phyloP scores from a whole-genome alignment of 2,888 invertebrate genomes.

The Subacronicta megacephala region DNA sequence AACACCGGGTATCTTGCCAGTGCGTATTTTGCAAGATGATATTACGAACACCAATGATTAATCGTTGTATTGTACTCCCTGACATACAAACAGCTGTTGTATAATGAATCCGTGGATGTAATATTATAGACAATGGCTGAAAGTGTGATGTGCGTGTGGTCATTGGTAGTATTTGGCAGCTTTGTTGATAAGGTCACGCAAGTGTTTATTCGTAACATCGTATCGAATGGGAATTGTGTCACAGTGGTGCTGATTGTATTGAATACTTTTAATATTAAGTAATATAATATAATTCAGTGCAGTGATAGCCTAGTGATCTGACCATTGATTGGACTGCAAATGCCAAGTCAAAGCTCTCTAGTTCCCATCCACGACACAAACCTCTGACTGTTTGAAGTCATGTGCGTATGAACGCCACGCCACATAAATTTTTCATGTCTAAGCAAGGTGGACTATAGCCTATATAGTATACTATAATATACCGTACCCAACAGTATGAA shows the following conservation, averaged over 20 bases:
- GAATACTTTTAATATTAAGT: too few relatives aligned
- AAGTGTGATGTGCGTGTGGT: slow-evolving; percentile 39
- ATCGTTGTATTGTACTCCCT: slow-evolving; percentile 64
- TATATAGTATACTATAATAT: too few relatives aligned
- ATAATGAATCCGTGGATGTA: slow-evolving; percentile 49
- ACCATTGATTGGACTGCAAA: too few relatives aligned
- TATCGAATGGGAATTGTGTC: neutral
- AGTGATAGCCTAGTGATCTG: too few relatives aligned
- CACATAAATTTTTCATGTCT: too few relatives aligned
- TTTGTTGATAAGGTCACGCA: slow-evolving; percentile 41
- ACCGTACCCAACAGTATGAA: too few relatives aligned
- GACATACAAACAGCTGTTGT: slow-evolving; percentile 56
- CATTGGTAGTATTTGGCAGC: slow-evolving; percentile 29
- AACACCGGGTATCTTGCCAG: slow-evolving; percentile 44
- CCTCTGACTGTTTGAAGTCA: too few relatives aligned
- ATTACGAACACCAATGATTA: slow-evolving; percentile 62
- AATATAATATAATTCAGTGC: too few relatives aligned
- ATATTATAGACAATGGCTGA: slow-evolving; percentile 49
- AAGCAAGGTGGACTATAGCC: too few relatives aligned
- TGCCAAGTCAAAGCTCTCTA: too few relatives aligned
- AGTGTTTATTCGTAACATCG: slow-evolving; percentile 7
- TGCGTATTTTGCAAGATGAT: slow-evolving; percentile 54
- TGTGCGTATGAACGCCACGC: too few relatives aligned
- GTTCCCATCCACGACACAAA: too few relatives aligned
- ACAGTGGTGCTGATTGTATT: neutral